A percentile compares a stretch with the other conserved stretches of the same genome.
Evolutionary conservation across 2,113 vertebrate genomes (phyloP).

Genomic region (Ammodytes dubius): DNA sequence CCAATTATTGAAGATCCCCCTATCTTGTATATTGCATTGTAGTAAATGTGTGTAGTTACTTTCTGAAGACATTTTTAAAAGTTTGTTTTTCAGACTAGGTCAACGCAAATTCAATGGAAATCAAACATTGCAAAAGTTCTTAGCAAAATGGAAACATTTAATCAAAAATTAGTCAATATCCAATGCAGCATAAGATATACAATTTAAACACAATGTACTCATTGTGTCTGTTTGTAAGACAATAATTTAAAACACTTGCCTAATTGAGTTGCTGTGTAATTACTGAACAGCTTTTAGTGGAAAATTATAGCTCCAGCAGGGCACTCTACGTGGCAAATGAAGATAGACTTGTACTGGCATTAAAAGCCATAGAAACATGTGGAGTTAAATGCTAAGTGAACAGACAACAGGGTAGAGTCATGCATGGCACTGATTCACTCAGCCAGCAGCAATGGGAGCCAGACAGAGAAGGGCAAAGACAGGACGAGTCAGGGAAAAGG

Average conservation of each 20-base stretch:
- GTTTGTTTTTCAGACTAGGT: background rate
- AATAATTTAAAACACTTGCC: constrained; percentile 26
- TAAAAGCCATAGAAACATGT: constrained; percentile 51
- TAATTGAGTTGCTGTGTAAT: constrained; percentile 50
- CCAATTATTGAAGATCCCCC: background rate
- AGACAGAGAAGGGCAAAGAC: constrained; percentile 50
- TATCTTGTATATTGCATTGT: too few species aligned
- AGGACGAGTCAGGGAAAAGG: constrained; percentile 33
- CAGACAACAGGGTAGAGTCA: constrained; percentile 51
- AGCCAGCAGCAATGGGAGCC: constrained; percentile 43
- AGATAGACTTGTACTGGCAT: constrained; percentile 44
- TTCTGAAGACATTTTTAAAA: background rate
- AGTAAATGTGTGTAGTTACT: background rate
- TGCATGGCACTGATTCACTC: constrained; percentile 58
- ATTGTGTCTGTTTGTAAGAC: constrained; percentile 11
- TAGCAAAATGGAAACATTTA: background rate
- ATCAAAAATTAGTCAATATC: background rate
- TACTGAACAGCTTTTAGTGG: constrained; percentile 27
- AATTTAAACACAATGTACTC: background rate
- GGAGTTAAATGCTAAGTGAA: constrained; percentile 53
- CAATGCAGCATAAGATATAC: background rate
- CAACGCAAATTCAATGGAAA: background rate
- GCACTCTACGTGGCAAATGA: constrained; percentile 48
- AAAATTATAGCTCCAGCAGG: constrained; percentile 32
- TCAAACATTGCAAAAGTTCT: background rate